phyloP scores from a whole-genome alignment of 1,140 invertebrate genomes.

The Zaprionus vittiger region DNA sequence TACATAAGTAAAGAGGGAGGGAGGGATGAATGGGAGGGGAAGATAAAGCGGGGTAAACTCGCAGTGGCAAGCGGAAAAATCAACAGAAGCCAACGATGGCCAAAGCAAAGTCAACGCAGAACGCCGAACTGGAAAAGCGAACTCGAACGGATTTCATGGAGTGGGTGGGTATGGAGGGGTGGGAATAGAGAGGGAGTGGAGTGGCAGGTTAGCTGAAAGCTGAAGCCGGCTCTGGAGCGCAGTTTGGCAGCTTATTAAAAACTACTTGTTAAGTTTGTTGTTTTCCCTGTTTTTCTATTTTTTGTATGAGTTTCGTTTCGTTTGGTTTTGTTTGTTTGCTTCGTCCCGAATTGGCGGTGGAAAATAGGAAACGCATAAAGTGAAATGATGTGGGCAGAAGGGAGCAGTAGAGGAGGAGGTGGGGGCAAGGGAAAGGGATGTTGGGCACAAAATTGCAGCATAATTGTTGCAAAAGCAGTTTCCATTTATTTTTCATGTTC shows the following conservation, averaged over 20 bases:
- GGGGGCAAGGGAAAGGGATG: no score
- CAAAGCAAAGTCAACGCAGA: constrained; percentile 41
- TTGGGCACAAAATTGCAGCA: constrained; percentile 56
- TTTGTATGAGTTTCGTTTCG: constrained; percentile 22
- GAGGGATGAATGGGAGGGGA: not conserved
- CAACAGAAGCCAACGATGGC: constrained; percentile 59
- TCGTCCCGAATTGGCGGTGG: constrained; percentile 41
- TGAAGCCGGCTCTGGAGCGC: not conserved
- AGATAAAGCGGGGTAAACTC: not conserved
- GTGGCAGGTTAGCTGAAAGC: constrained; percentile 3
- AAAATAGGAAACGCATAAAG: constrained; percentile 65
- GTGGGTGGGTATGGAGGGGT: not conserved
- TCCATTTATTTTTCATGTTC: constrained; percentile 9
- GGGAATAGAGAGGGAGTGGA: no score
- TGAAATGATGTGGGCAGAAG: constrained; percentile 20
- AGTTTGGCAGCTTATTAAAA: constrained; percentile 72
- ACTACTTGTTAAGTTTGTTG: constrained; percentile 70
- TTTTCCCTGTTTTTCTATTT: constrained; percentile 53
- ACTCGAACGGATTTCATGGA: constrained; percentile 21
- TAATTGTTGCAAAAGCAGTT: constrained; percentile 69
- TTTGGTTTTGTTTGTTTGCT: constrained; percentile 36
- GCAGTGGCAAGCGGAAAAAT: constrained; percentile 60
- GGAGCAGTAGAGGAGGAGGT: not conserved
- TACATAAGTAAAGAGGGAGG: not conserved
- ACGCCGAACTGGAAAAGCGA: not conserved